These are phyloP conservation scores for Elegia similella DNA, from an alignment of 2,888 invertebrate species.

Conservation along the genomic window DNA sequence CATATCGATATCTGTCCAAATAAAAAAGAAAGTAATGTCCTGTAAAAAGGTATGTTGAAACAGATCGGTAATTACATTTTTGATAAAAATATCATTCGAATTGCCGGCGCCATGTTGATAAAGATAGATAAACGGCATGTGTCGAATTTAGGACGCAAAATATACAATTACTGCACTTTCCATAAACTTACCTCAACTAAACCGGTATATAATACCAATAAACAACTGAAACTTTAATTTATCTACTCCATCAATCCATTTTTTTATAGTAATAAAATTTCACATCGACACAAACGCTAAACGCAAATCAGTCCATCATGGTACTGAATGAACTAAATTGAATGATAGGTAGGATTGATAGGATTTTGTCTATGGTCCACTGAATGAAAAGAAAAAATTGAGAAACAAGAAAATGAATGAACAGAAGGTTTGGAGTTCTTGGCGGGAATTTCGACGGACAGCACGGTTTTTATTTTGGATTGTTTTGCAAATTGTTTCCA, in stretches of 20 bases:
- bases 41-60: not conserved
- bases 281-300: too few species aligned
- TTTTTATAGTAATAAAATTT: too few species aligned
- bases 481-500: too few species aligned
- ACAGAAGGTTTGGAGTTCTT: too few species aligned
- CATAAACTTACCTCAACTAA: not conserved
- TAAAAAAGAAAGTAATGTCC: not conserved
- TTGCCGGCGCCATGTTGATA: constrained; percentile 12
- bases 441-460: too few species aligned
- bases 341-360: not conserved
- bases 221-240: not conserved
- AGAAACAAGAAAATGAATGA: too few species aligned
- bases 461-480: too few species aligned
- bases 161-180: not conserved
- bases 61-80: not conserved
- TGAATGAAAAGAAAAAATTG: not conserved
- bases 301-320: too few species aligned
- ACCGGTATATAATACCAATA: not conserved
- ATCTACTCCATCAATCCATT: not conserved
- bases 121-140: not conserved
- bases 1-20: constrained; percentile 40
- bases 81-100: not conserved
- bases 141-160: not conserved
- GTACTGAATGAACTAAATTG: too few species aligned
- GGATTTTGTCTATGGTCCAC: too few species aligned